These are phyloP conservation scores for Drosophila quadrilineata DNA, from an alignment of 1,140 invertebrate species.

Conservation along the genomic window DNA sequence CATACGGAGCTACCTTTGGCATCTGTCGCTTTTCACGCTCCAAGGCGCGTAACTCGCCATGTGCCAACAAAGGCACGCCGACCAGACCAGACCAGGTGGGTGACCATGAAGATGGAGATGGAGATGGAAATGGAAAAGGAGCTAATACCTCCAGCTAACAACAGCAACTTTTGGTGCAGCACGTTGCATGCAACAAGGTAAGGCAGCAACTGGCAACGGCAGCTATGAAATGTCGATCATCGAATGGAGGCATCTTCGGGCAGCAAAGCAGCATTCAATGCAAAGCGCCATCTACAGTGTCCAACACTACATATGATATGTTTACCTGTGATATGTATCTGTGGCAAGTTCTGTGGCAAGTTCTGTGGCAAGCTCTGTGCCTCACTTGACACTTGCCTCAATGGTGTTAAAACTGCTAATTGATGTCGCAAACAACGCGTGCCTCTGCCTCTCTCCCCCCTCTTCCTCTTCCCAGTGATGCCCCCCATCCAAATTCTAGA, in stretches of 20 bases:
- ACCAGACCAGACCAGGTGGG: too few relatives aligned
- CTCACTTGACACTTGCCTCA: slow-evolving; percentile 51
- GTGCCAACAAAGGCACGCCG: slow-evolving; percentile 58
- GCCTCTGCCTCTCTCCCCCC: too few relatives aligned
- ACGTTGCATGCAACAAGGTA: background rate
- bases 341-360: slow-evolving; percentile 59
- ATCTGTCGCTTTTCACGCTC: slow-evolving; percentile 9
- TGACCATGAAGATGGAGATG: too few relatives aligned
- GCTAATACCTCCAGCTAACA: slow-evolving; percentile 23
- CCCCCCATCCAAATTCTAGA: slow-evolving; percentile 40
- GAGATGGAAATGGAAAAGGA: too few relatives aligned
- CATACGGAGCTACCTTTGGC: background rate
- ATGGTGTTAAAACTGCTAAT: slow-evolving; percentile 46
- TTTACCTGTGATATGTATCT: slow-evolving; percentile 65
- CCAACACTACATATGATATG: too few relatives aligned
- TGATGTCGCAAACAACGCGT: slow-evolving; percentile 62
- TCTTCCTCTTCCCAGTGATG: too few relatives aligned
- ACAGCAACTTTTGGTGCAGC: background rate
- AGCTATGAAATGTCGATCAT: too few relatives aligned
- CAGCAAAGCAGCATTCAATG: too few relatives aligned
- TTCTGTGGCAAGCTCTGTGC: slow-evolving; percentile 62
- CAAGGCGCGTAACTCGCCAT: slow-evolving; percentile 27
- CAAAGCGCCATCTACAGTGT: slow-evolving; percentile 27
- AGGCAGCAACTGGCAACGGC: background rate
- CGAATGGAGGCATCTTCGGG: too few relatives aligned